Conservation (phyloP, 2,113 vertebrate species). For the Leptodactylus fuscus region DNA sequence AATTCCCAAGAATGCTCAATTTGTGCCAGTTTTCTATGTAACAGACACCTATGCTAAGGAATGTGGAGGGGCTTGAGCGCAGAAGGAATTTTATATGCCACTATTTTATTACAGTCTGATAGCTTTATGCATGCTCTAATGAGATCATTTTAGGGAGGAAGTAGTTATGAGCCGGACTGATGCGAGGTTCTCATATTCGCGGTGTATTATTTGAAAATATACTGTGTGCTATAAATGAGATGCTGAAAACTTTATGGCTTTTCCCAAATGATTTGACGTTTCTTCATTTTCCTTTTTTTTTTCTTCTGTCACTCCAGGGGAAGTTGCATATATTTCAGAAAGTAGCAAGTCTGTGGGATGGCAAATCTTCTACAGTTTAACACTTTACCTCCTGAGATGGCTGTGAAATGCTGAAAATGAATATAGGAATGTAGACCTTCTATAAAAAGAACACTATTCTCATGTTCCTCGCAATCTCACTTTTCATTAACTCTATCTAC, state of each 20-base stretch:
- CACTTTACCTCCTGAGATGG: neutral
- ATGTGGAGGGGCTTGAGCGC: neutral
- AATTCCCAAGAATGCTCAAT: neutral
- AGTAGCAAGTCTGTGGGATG: neutral
- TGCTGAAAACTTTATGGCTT: constrained; percentile 42
- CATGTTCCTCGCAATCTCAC: neutral
- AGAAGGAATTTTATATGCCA: constrained; percentile 27
- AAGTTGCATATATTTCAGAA: constrained; percentile 23
- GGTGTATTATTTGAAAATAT: constrained; percentile 43
- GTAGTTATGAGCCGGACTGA: constrained; percentile 17
- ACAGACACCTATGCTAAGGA: constrained; percentile 8
- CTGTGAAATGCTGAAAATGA: too few relatives aligned
- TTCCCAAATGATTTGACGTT: constrained; percentile 49
- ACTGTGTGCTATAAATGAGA: constrained; percentile 46
- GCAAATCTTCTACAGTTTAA: neutral
- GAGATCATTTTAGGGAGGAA: constrained; percentile 37
- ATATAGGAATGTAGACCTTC: neutral
- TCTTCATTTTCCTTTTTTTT: constrained; percentile 39
- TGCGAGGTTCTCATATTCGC: constrained; percentile 22
- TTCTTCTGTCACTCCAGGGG: constrained; percentile 21
- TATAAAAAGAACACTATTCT: neutral
- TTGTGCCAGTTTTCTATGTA: constrained; percentile 3
- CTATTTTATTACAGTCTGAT: constrained; percentile 50
- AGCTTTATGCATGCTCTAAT: constrained; percentile 43
- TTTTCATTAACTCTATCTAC: neutral